Base-by-base conservation (phyloP, 2,888 invertebrate species). In the Polydrusus pterygomalis region DNA sequence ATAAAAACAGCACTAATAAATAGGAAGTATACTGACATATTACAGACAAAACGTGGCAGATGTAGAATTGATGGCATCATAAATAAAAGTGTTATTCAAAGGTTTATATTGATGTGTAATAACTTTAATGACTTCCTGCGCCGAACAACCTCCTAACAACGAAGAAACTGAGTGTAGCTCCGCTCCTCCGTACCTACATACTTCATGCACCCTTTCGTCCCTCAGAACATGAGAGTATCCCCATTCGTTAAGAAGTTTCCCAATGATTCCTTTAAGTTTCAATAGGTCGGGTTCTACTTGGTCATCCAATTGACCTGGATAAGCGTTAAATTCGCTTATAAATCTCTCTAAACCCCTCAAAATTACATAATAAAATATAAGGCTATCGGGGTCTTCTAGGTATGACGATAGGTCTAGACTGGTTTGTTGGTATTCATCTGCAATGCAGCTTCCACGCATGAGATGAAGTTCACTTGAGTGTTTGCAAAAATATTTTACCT, bases 41-140 rank as follows among this genome's bases (percentile, higher is more conserved):
- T 90, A 96, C 86, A 96, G 91, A 84, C 91, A 92, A 87, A 95
- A 96, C 62, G 95, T 94, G 58, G 92, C 92, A 69, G 96, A 94
- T 80, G 94, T 95, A 69, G 96, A 95, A 76, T 94, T 94, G 81
- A 97, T 95, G 64, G 95, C 98, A 90, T 99, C 98, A 88, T 97
- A 98, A 81, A 99, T 93, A 87, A 96, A 96, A 0, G 96, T 97
- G 88, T 99, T 98, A 88, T 98, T 94, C 72, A 99, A 91, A 45
- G 99, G 99, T 84, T 97, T 95, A 88, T 97, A 99, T 89, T 99
- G 99, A 84, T 93, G 93, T 2, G 99, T 99, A 70, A 98, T 91
- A 73, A 99, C 90, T 89, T 99, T 99, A 79, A 98, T 97, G 5
- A 94, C 93, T 90, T 99, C 99, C 85, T 99, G 99, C 8, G 98